These are phyloP conservation scores for Sebastes oblongus DNA, from an alignment of 2,797 vertebrate species.

Conservation along the genomic window DNA sequence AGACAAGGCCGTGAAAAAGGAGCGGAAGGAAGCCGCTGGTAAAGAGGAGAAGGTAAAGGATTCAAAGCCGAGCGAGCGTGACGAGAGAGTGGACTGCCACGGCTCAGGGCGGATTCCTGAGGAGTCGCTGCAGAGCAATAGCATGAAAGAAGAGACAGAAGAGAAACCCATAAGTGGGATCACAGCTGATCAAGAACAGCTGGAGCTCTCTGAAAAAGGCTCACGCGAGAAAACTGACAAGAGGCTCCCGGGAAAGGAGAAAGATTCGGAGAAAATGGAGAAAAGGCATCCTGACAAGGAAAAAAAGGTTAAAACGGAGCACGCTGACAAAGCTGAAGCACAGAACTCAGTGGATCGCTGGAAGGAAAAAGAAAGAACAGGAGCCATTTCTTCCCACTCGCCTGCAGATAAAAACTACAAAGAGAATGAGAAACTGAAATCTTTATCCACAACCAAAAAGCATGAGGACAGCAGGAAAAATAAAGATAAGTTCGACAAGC, in stretches of 20 bases:
- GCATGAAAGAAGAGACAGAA: constrained; percentile 85
- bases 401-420: constrained; percentile 89
- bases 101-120: constrained; percentile 76
- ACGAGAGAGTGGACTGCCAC: constrained; percentile 76
- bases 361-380: constrained; percentile 85
- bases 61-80: constrained; percentile 76
- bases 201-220: constrained; percentile 88
- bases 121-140: constrained; percentile 70
- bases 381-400: constrained; percentile 73
- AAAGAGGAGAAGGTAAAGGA: constrained; percentile 91
- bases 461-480: constrained; percentile 90
- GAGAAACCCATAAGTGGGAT: constrained; percentile 82
- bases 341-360: constrained; percentile 87
- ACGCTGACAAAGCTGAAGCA: constrained; percentile 87
- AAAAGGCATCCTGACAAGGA: constrained; percentile 92
- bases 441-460: constrained; percentile 82
- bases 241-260: constrained; percentile 87
- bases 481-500: constrained; percentile 92
- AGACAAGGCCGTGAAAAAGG: constrained; percentile 88
- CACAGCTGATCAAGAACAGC: constrained; percentile 86
- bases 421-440: constrained; percentile 92
- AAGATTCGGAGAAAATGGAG: constrained; percentile 90
- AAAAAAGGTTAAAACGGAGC: constrained; percentile 90
- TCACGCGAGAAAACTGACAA: constrained; percentile 90
- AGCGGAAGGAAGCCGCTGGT: constrained; percentile 84